Base-by-base conservation (phyloP, 2,888 invertebrate genomes). In the Hybos culiciformis region DNA sequence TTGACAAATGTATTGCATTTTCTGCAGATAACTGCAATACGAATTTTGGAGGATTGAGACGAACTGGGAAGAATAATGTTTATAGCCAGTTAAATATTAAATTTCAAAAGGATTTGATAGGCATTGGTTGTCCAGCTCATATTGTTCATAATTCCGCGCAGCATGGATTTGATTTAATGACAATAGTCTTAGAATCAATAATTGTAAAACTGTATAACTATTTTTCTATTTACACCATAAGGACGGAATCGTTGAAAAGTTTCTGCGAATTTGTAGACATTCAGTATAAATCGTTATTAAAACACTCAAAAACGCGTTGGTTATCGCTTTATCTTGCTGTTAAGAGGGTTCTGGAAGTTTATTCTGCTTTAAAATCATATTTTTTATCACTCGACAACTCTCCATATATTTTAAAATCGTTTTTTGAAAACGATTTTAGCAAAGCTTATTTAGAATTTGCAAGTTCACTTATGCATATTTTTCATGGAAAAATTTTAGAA, bases 11-110 rank as follows among this genome's bases (percentile, higher is more conserved):
- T 34, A 18, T 41, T 18, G 43, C 44, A 9, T 46, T 41, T 37
- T 34, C 21, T 20, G 46, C 36, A 15, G 46, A 46, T 33, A 46
- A 46, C 38, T 44, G 41, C 34, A 46, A 46, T 17, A 48, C 45
- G 8, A 53, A 51, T 42, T 51, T 51, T 39, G 50, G 49, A 17
- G 49, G 49, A 5, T 24, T 44, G 26, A 9, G 45, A 19, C 41
- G 48, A 6, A 23, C 38, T 34, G 48, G 50, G n/a, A 3, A 40
- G 12, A 31, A 43, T 19, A 51, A 51, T 42, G 43, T 49, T 8
- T 46, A 45, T 21, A 23, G 40, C 14, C 15, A 43, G 31, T 20
- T 47, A 31, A 37, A 37, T 21, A 23, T 17, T 24, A 24, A 23
- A 37, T 15, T 20, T 21, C n/a, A 17, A 21, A 24, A 37, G 15